These are phyloP conservation scores for Carollia perspicillata DNA, from an alignment of 2,113 vertebrate species.

Conservation along the genomic window DNA sequence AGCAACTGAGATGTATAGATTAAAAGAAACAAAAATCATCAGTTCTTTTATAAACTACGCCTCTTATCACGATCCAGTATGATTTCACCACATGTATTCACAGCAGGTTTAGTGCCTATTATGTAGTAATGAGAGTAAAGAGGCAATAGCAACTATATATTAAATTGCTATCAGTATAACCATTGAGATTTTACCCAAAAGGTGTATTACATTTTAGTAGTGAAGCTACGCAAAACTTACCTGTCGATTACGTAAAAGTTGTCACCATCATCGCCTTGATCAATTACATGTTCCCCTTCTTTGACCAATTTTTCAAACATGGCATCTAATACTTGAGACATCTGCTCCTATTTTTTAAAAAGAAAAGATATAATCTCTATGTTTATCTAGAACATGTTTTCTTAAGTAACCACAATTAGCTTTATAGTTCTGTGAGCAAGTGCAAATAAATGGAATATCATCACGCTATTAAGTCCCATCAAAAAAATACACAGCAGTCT, in stretches of 20 bases:
- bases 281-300: constrained; percentile 94
- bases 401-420: background rate
- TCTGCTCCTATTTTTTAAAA: constrained; percentile 90
- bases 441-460: constrained; percentile 11
- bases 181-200: background rate
- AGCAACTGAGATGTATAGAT: background rate
- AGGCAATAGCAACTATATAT: background rate
- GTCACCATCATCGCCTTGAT: constrained; percentile 98
- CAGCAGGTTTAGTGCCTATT: background rate
- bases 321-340: constrained; percentile 97
- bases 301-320: constrained; percentile 97
- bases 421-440: constrained; percentile 18
- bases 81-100: background rate
- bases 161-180: background rate
- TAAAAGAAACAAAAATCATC: background rate
- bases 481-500: background rate
- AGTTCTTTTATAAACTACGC: background rate
- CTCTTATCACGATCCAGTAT: background rate
- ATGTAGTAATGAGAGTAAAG: background rate
- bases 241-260: constrained; percentile 99
- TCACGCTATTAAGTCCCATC: background rate
- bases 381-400: background rate
- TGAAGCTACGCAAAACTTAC: constrained; percentile 76
- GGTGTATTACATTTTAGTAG: background rate
- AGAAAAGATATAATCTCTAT: background rate